A percentile compares a stretch with the other conserved stretches of the same genome.
Conservation (phyloP, 2,113 vertebrate species). For the Scophthalmus maximus region DNA sequence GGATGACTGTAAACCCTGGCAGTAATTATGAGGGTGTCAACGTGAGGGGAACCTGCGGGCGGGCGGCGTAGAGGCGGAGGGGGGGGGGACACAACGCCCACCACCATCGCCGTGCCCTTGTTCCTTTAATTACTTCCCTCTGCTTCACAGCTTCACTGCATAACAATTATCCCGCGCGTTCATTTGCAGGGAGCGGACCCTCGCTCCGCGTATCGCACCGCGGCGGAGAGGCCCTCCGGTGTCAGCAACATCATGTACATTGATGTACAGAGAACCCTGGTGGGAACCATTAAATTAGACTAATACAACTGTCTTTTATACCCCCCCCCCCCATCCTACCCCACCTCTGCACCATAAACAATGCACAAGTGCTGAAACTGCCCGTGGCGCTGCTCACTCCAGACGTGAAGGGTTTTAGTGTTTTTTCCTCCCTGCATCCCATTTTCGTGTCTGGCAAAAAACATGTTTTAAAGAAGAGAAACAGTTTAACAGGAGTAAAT, state of each 20-base stretch:
- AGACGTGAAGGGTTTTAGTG: conserved; percentile 18
- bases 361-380: conserved; percentile 28
- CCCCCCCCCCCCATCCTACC: background rate
- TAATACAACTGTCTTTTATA: conserved; percentile 48
- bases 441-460: background rate
- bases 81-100: conserved; percentile 51
- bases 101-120: conserved; percentile 70
- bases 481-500: background rate
- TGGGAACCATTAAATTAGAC: conserved; percentile 57
- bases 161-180: conserved; percentile 78
- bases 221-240: conserved; percentile 51
- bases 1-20: conserved; percentile 57
- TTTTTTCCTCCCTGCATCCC: background rate
- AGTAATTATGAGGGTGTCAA: conserved; percentile 58
- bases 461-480: background rate
- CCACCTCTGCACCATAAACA: conserved; percentile 31
- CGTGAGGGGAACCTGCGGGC: conserved; percentile 12
- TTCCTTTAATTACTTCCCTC: conserved; percentile 82
- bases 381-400: conserved; percentile 2
- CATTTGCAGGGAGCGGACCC: conserved; percentile 64
- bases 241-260: conserved; percentile 65
- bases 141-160: conserved; percentile 77
- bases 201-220: conserved; percentile 43
- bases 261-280: conserved; percentile 50
- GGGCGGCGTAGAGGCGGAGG: conserved; percentile 36